Conservation (phyloP, 2,797 vertebrate species). For the Prunella strophiata region DNA sequence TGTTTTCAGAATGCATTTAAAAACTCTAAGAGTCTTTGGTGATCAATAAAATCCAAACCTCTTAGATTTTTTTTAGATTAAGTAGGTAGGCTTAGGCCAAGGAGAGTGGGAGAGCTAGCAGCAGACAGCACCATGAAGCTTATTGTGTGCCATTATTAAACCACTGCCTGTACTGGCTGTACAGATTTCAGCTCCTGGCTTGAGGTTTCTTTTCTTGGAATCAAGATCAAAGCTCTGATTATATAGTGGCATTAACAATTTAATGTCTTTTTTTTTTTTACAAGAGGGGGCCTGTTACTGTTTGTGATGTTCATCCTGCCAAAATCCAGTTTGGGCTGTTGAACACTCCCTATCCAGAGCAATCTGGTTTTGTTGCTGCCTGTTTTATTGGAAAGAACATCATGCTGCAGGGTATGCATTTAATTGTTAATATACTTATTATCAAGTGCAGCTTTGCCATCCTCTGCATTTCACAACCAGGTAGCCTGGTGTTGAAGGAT, state of each 20-base stretch:
- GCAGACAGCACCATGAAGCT: not conserved
- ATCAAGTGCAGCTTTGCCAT: not conserved
- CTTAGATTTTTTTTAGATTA: not conserved
- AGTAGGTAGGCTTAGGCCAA: not conserved
- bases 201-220: not conserved
- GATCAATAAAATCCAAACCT: not conserved
- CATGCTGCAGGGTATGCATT: not conserved
- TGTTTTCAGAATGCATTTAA: not conserved
- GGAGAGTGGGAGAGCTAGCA: not conserved
- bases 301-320: not conserved
- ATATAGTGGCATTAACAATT: not conserved
- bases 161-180: not conserved
- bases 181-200: not conserved
- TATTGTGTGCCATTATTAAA: not conserved
- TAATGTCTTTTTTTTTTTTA: not conserved
- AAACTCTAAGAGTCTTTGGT: not conserved
- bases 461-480: not conserved
- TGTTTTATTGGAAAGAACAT: slow-evolving; percentile 34
- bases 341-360: not conserved
- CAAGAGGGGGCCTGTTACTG: not conserved
- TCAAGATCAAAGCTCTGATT: slow-evolving; percentile 18
- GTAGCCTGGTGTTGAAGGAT: not conserved
- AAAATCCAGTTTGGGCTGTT: slow-evolving; percentile 11
- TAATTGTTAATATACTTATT: not conserved
- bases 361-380: not conserved